Evolutionary conservation across 1,140 invertebrate species (phyloP).

Genomic region (Bombus waltoni): DNA sequence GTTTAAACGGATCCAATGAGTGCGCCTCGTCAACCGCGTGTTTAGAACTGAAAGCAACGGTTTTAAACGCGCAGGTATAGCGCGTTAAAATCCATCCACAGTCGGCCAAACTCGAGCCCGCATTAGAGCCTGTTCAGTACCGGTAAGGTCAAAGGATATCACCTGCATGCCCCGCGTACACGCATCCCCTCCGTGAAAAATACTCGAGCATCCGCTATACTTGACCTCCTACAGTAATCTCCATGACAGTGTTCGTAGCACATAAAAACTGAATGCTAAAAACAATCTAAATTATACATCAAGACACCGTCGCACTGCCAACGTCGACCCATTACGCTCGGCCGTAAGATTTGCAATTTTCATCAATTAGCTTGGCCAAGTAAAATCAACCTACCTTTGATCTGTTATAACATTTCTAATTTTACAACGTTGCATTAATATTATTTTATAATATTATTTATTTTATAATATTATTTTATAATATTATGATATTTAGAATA

Average conservation of each 20-base stretch:
- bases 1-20: neutral
- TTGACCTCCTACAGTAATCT: constrained; percentile 42
- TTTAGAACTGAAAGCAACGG: neutral
- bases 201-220: constrained; percentile 31
- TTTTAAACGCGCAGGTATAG: neutral
- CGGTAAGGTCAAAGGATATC: constrained; percentile 55
- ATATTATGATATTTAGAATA: too few species aligned
- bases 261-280: constrained; percentile 15
- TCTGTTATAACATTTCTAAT: neutral
- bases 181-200: constrained; percentile 45
- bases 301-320: neutral
- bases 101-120: constrained; percentile 37
- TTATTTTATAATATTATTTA: too few species aligned
- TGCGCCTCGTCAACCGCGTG: neutral
- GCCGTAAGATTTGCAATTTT: neutral
- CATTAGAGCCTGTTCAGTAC: constrained; percentile 47
- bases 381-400: neutral
- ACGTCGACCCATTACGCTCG: neutral
- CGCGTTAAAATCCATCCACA: neutral
- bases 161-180: constrained; percentile 49
- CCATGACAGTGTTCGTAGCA: constrained; percentile 19
- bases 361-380: too few species aligned
- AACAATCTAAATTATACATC: constrained; percentile 34
- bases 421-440: too few species aligned
- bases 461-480: too few species aligned